Evolutionary conservation across 2,797 vertebrate genomes (phyloP).

Genomic region (Streptopelia turtur): DNA sequence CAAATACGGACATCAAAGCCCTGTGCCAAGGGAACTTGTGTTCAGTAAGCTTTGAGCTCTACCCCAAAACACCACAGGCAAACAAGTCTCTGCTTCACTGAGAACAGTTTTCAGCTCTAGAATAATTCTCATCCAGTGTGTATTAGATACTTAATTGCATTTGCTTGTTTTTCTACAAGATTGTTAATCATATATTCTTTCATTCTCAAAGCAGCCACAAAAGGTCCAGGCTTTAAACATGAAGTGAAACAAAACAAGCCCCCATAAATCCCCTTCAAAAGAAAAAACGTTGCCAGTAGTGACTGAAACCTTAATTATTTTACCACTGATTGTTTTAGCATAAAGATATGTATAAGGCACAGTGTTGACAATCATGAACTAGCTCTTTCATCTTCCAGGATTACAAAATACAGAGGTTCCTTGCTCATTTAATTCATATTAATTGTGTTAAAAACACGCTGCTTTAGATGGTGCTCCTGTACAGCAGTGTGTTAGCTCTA

Average conservation of each 20-base stretch:
- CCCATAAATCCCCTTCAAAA: not conserved
- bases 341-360: not conserved
- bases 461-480: rapidly evolving
- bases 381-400: not conserved
- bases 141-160: not conserved
- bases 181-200: not conserved
- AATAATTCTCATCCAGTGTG: not conserved
- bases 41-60: not conserved
- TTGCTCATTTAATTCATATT: not conserved
- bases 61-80: not conserved
- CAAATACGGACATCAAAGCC: not conserved
- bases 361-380: not conserved
- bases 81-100: not conserved
- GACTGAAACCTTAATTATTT: not conserved
- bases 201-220: not conserved
- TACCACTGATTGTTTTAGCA: not conserved
- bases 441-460: not conserved
- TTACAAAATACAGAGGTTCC: not conserved
- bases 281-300: slow-evolving; percentile 17
- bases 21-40: not conserved
- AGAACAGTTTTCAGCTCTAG: not conserved
- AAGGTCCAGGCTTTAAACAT: not conserved
- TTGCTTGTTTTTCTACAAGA: not conserved
- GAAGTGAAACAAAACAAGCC: not conserved
- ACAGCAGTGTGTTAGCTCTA: rapidly evolving